phyloP scores from a whole-genome alignment of 2,888 invertebrate genomes.

The Nyleta sp. region DNA sequence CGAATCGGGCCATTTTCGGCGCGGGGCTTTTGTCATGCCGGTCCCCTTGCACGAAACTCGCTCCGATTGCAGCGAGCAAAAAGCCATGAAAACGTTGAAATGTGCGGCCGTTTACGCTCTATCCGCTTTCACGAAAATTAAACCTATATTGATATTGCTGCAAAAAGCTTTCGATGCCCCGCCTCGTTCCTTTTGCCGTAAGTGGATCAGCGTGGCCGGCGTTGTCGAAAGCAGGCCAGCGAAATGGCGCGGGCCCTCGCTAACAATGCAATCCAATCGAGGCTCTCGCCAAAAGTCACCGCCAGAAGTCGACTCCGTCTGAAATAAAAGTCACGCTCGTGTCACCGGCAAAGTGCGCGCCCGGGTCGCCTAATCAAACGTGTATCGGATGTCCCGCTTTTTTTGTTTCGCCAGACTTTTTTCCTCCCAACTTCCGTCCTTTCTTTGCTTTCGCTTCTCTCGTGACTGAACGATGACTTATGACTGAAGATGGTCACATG shows the following conservation, averaged over 20 bases:
- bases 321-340: constrained; percentile 59
- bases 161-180: constrained; percentile 57
- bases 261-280: constrained; percentile 64
- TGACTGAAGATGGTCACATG: not conserved
- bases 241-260: constrained; percentile 61
- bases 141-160: constrained; percentile 67
- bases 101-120: constrained; percentile 49
- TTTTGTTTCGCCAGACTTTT: constrained; percentile 1
- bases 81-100: constrained; percentile 47
- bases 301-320: constrained; percentile 59
- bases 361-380: constrained; percentile 31
- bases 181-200: constrained; percentile 54
- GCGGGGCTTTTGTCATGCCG: constrained; percentile 26
- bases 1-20: constrained; percentile 29
- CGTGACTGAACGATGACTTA: constrained; percentile 28
- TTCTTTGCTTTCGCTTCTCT: constrained; percentile 2
- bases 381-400: constrained; percentile 24
- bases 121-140: constrained; percentile 67
- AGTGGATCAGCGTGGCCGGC: constrained; percentile 61
- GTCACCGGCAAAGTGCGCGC: constrained; percentile 37
- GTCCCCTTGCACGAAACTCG: not conserved
- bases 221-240: constrained; percentile 64
- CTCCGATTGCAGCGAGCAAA: constrained; percentile 28
- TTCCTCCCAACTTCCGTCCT: not conserved
- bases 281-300: constrained; percentile 67